Base-by-base conservation (phyloP, 2,113 vertebrate genomes). In the Bujurquina vittata region DNA sequence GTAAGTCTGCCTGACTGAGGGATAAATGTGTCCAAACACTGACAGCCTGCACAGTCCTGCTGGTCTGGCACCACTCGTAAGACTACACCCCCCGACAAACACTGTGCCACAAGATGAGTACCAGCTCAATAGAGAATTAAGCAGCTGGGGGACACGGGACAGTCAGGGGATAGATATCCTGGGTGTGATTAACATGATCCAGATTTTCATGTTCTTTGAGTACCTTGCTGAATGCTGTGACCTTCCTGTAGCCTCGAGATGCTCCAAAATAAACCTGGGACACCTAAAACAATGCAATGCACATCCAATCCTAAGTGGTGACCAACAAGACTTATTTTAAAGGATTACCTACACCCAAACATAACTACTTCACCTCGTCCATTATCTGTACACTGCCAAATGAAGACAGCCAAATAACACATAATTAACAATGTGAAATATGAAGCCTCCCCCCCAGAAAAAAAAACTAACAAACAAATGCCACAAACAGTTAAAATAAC, bases 201-300 rank as follows among this genome's bases (percentile, higher is more conserved):
- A 91, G 94, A 95, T 96, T 94, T 94, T 88, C 60, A 89, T 81
- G 81, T 92, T 88, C 84, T 77, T 81, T 75, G 67, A 86, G 84
- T 77, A 80, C 15, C 76, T 67, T n/a, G 57, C 63, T 78, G 76
- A 87, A 49, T 35, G 62, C 46, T 22, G 4, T 87, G 84, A 87
- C 90, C 91, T 86, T 89, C 74, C 67, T 72, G 31, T 56, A 26
- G 72, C 80, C 60, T 59, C 9, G 0, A 7, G 29, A 54, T 61
- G 56, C 10, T 54, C 35, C 65, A 69, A 76, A 85, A 72, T 60
- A 58, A 15, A 79, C 12, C 20, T 26, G 18, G 22, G 73, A 20
- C 20, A 35, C 17, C 37, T 55, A 75, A 63, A 78, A 52, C 11
- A 80, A 52, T 26, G 49, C 1, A 31, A 23, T 43, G 2, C 20